These are phyloP conservation scores for Drosophila pectinifera DNA, from an alignment of 1,140 invertebrate genomes.

Conservation along the genomic window DNA sequence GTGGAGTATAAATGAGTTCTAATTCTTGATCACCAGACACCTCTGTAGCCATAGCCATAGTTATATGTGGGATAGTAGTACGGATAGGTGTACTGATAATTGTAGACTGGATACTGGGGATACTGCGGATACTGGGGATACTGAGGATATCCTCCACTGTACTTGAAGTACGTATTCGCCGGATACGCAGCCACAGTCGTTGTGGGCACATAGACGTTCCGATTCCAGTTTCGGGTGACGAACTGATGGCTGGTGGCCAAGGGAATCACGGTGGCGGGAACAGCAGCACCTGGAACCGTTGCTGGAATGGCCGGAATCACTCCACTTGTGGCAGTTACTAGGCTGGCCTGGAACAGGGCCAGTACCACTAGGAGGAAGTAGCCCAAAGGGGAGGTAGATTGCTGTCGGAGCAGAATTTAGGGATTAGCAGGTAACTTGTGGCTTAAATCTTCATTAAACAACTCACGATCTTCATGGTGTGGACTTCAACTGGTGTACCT, in stretches of 20 bases:
- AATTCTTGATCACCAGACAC: conserved; percentile 66
- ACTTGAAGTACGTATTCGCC: conserved; percentile 56
- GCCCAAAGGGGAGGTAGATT: conserved; percentile 17
- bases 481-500: neutral
- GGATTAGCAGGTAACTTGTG: neutral
- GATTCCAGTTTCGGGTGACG: conserved; percentile 64
- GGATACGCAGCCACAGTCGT: conserved; percentile 47
- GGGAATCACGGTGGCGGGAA: conserved; percentile 37
- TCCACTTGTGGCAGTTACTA: conserved; percentile 48
- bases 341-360: conserved; percentile 47
- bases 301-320: conserved; percentile 19
- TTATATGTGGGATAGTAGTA: conserved; percentile 34
- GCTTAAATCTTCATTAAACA: neutral
- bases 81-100: conserved; percentile 57
- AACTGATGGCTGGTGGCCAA: conserved; percentile 69
- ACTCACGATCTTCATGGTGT: conserved; percentile 64
- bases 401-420: neutral
- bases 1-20: too few species aligned
- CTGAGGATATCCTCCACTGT: conserved; percentile 25
- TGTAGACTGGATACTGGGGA: too few species aligned
- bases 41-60: conserved; percentile 69
- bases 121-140: too few species aligned
- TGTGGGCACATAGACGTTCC: conserved; percentile 49
- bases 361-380: conserved; percentile 45
- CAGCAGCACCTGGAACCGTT: conserved; percentile 3